These are phyloP conservation scores for Vombatus ursinus DNA, from an alignment of 2,113 vertebrate species.

Conservation along the genomic window DNA sequence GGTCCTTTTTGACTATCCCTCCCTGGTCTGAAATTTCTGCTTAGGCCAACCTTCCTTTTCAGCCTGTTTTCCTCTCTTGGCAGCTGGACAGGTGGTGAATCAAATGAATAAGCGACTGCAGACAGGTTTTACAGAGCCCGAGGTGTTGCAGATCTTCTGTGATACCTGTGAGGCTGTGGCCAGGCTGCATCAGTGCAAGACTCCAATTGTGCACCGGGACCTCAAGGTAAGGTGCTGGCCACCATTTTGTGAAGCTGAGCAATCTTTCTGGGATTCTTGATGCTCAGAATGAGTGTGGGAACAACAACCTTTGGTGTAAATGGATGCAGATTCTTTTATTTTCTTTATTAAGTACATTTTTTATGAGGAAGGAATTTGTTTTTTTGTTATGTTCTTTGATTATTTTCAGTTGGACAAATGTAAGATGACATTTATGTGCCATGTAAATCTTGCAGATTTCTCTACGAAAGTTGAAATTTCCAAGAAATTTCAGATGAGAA, in stretches of 20 bases:
- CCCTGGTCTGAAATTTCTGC: not conserved
- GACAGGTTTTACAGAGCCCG: conserved; percentile 92
- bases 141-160: conserved; percentile 95
- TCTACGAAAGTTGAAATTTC: conserved; percentile 25
- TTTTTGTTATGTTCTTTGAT: not conserved
- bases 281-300: not conserved
- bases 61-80: conserved; percentile 42
- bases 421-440: not conserved
- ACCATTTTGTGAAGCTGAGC: not conserved
- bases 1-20: not conserved
- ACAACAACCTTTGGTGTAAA: not conserved
- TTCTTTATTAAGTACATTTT: not conserved
- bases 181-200: conserved; percentile 96
- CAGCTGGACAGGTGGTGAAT: conserved; percentile 97
- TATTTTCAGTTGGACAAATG: not conserved
- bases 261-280: not conserved
- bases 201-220: conserved; percentile 95
- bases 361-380: not conserved
- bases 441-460: not conserved
- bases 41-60: conserved; percentile 8
- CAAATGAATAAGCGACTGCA: conserved; percentile 97
- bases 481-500: conserved; percentile 4
- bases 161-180: conserved; percentile 97
- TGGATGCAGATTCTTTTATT: not conserved
- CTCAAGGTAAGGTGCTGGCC: conserved; percentile 88